Base-by-base conservation (phyloP, 2,888 invertebrate genomes). In the Alentia gelatinosa region DNA sequence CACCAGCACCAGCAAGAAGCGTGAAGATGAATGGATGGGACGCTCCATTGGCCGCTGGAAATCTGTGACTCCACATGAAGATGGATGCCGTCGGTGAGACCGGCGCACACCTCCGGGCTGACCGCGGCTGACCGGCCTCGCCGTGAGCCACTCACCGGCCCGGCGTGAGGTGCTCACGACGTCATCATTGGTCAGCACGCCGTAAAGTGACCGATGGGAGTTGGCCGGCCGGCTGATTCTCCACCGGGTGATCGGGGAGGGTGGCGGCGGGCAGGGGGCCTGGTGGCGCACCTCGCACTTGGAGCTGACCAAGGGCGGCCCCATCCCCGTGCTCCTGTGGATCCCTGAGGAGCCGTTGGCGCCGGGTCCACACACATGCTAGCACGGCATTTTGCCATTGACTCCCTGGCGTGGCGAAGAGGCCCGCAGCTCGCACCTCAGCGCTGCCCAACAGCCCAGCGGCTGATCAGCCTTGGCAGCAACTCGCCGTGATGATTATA, bases 361-460 rank as follows among this genome's bases (percentile, higher is more conserved):
- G 79, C 79, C 37, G n/a, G 19, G 23, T 79, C 79, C 79, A 42
- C 47, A 86, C 86, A 86, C 50, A 50, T 30, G 86, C 86, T 42
- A 42, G 86, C 86, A 86, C 86, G 86, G 86, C 86, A 86, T 86
- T 86, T 47, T 86, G 50, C 86, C 86, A 86, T 86, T 33, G 47
- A 42, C 86, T 42, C 33, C 47, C 86, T 47, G 30, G 47, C 50
- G 86, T 86, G 86, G 30, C 86, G 86, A 33, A 86, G 30, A 30
- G 35, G 47, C 86, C n/a, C 50, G 47, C 86, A 42, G 33, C 86
- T 47, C 47, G 47, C 86, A 47, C 86, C 86, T 50, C 86, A 23
- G 37, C 37, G 79, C 79, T 39, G 79, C 79, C 79, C 79, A 79
- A 79, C 79, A 39, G 79, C 79, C 39, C 79, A 39, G 79, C 79